phyloP scores from a whole-genome alignment of 2,113 vertebrate species.

The Alexandromys fortis region DNA sequence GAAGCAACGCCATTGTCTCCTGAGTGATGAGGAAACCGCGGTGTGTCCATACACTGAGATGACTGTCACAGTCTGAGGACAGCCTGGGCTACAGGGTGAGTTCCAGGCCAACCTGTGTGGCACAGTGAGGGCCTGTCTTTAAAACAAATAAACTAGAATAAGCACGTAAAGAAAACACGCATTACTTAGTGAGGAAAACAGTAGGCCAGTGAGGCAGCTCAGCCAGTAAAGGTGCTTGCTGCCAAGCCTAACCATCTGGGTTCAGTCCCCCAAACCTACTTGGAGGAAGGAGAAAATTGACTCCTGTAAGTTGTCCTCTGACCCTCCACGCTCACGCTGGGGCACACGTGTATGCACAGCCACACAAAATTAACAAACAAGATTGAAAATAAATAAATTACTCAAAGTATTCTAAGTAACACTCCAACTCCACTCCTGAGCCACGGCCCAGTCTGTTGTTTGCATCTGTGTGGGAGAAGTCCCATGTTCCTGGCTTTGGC shows the following conservation, averaged over 20 bases:
- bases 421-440: neutral
- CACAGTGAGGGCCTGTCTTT: neutral
- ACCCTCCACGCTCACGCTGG: no score
- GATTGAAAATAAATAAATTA: neutral
- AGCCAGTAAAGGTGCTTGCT: neutral
- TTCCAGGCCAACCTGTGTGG: neutral
- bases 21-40: neutral
- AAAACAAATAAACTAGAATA: no score
- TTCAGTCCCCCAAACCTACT: neutral
- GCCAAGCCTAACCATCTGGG: neutral
- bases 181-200: neutral
- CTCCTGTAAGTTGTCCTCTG: neutral
- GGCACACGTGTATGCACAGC: neutral
- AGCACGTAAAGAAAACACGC: no score
- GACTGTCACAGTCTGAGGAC: neutral
- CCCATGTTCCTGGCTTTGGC: fast-evolving
- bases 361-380: neutral
- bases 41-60: fast-evolving
- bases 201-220: neutral
- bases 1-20: neutral
- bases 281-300: neutral
- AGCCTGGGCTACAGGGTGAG: neutral
- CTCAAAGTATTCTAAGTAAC: neutral
- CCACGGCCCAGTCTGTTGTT: no score
- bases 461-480: fast-evolving